phyloP scores from a whole-genome alignment of 2,113 vertebrate species.

The rat (Rattus norvegicus) region GRCr8 NC_086023.1:170371501-170372000 shows the following conservation, averaged over 20 bases:
- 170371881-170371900: accelerated
- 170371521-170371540: accelerated
- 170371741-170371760: accelerated
- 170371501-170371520: neutral
- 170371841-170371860: neutral
- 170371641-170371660: neutral
- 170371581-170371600: too few relatives aligned
- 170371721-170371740: neutral
- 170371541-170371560: neutral
- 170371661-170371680: neutral
- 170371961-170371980: neutral
- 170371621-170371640: accelerated
- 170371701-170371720: neutral
- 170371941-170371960: neutral
- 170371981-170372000: neutral
- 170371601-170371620: too few relatives aligned
- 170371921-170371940: neutral
- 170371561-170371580: neutral
- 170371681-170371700: neutral
- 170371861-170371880: neutral
- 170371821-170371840: neutral
- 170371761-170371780: accelerated
- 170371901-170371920: neutral
- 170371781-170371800: neutral
- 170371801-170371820: neutral